Conservation (phyloP, 1,140 invertebrate species). For the Calosoma granatense region DNA sequence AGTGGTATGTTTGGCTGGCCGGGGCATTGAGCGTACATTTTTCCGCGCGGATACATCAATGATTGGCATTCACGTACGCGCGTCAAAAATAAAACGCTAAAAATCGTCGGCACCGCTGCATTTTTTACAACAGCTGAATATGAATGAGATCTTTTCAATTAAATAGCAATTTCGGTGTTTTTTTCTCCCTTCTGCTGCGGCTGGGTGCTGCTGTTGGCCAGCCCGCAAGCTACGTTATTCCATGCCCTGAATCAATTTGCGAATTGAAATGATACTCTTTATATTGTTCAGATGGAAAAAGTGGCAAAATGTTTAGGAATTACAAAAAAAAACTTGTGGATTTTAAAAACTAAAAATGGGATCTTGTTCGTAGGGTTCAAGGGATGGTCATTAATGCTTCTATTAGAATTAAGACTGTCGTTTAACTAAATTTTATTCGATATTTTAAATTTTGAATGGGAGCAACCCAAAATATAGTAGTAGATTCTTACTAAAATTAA, state of each 20-base stretch:
- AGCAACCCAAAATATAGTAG: too few species aligned
- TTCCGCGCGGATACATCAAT: conserved; percentile 25
- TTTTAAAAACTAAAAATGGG: background rate
- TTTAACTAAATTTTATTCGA: too few species aligned
- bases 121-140: conserved; percentile 35
- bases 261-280: background rate
- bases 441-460: too few species aligned
- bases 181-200: background rate
- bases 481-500: too few species aligned
- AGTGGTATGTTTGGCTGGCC: too few species aligned
- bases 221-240: background rate
- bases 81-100: conserved; percentile 25
- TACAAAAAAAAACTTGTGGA: background rate
- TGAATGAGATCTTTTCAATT: conserved; percentile 37
- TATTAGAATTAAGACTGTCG: too few species aligned
- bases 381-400: too few species aligned
- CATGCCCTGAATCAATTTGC: conserved; percentile 1
- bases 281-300: background rate
- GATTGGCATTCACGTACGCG: conserved; percentile 28
- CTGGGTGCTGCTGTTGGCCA: background rate
- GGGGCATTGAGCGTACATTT: too few species aligned
- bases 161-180: conserved; percentile 26
- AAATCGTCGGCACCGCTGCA: conserved; percentile 25
- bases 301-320: background rate
- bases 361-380: too few species aligned